Conservation (phyloP, 2,797 vertebrate genomes). For the Poeciliopsis turneri region DNA sequence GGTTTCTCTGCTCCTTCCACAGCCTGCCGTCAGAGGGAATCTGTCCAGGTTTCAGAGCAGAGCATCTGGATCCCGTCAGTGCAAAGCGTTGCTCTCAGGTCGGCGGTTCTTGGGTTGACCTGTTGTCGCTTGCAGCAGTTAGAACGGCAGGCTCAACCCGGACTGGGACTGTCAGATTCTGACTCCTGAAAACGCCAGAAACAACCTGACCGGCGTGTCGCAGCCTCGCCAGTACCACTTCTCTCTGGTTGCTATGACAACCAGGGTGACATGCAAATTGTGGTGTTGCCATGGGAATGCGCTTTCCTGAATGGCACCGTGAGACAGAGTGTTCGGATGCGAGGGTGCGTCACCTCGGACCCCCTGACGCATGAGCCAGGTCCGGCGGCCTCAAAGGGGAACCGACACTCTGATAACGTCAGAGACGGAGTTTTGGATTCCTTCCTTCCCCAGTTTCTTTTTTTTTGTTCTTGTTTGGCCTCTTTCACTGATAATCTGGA, state of each 20-base stretch:
- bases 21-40: constrained; percentile 18
- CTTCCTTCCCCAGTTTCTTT: background rate
- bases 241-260: constrained; percentile 71
- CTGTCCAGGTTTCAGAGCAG: constrained; percentile 20
- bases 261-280: constrained; percentile 70
- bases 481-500: constrained; percentile 28
- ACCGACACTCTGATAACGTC: constrained; percentile 15
- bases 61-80: constrained; percentile 22
- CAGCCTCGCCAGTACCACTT: constrained; percentile 51
- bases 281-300: constrained; percentile 78
- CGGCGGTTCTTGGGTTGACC: background rate
- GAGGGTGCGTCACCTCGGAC: constrained; percentile 16
- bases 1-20: constrained; percentile 1
- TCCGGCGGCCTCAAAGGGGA: background rate
- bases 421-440: constrained; percentile 31
- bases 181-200: constrained; percentile 60
- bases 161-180: constrained; percentile 24
- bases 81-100: constrained; percentile 5
- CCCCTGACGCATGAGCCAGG: constrained; percentile 15
- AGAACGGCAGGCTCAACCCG: constrained; percentile 37
- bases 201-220: constrained; percentile 34
- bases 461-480: constrained; percentile 17
- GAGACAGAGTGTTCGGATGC: constrained; percentile 30
- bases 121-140: constrained; percentile 10
- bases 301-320: constrained; percentile 33